Conservation (phyloP, 2,113 vertebrate genomes). For the Xiphorhynchus elegans region DNA sequence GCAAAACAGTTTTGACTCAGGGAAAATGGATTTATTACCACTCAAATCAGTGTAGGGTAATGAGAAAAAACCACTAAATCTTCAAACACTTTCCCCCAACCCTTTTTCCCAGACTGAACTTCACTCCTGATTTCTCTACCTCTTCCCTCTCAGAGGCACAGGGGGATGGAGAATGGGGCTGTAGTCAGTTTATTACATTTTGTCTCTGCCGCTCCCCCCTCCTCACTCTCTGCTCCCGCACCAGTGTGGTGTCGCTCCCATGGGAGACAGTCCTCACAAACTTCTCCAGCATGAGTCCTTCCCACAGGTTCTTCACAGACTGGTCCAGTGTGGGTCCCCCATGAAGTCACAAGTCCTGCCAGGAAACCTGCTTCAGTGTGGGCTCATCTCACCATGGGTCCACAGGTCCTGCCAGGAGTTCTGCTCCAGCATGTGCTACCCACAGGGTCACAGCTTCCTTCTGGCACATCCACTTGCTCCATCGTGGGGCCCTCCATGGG, state of each 20-base stretch:
- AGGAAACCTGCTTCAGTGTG: accelerated
- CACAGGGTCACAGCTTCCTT: background rate
- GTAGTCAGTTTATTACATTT: background rate
- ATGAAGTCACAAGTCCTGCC: background rate
- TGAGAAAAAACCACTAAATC: background rate
- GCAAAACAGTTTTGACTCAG: background rate
- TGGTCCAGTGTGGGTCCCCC: background rate
- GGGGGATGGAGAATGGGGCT: background rate
- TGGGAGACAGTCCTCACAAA: background rate
- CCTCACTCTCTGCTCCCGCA: background rate
- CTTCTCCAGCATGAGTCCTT: background rate
- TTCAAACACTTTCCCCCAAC: background rate
- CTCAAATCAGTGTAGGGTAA: background rate
- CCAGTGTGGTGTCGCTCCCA: accelerated
- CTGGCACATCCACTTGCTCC: background rate
- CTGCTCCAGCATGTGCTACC: background rate
- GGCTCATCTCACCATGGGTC: background rate
- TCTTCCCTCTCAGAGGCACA: background rate
- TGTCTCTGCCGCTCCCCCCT: background rate
- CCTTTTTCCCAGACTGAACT: background rate
- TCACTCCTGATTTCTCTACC: background rate
- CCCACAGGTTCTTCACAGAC: background rate
- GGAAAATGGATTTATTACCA: background rate
- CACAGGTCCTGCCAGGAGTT: background rate
- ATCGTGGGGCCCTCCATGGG: accelerated